Base-by-base conservation (phyloP, 2,888 invertebrate species). In the Neria commutata region DNA sequence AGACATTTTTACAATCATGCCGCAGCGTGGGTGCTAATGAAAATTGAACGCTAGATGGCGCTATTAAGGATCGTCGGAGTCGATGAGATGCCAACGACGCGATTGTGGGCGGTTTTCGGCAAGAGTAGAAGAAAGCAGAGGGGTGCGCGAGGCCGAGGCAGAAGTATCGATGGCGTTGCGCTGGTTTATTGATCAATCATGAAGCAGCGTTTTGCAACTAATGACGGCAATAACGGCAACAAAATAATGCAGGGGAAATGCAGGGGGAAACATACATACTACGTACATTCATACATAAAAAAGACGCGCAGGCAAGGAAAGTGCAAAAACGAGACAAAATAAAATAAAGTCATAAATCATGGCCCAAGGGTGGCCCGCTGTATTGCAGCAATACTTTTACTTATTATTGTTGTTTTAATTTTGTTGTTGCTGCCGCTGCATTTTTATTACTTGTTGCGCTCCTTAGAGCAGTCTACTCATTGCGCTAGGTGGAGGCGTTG, bases 381-480 rank as follows among this genome's bases (percentile, higher is more conserved):
- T 8, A 29, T 11, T 29, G 11, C n/a, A n/a, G 37, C 6, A 16
- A 49, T 5, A 49, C 49, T 49, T 49, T 49, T 49, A 49, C 47
- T 47, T 47, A 24, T 16, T 3, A 8, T 21, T 19, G 11, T 19
- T 11, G 29, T 29, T 8, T n/a, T n/a, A 8, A 37, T 37, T 14
- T 37, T 37, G 16, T 14, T 29, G 37, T 37, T 37, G 11, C 10
- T 17, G n/a, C 14, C 29, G 29, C 29, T 49, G 26, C n/a, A 24
- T 48, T 26, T 49, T 49, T 49, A 49, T 49, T 49, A 49, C 29
- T 49, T 49, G 50, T 50, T 50, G 21, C 34, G 14, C n/a, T n/a
- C n/a, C n/a, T n/a, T n/a, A n/a, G n/a, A n/a, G n/a, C n/a, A n/a
- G n/a, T 42, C 3, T 19, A 19, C 6, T 14, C n/a, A 11, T 42